Percentiles rank a stretch among this genome's conserved stretches.
Conservation (phyloP, 2,797 vertebrate species). For the Etheostoma nigrum region DNA sequence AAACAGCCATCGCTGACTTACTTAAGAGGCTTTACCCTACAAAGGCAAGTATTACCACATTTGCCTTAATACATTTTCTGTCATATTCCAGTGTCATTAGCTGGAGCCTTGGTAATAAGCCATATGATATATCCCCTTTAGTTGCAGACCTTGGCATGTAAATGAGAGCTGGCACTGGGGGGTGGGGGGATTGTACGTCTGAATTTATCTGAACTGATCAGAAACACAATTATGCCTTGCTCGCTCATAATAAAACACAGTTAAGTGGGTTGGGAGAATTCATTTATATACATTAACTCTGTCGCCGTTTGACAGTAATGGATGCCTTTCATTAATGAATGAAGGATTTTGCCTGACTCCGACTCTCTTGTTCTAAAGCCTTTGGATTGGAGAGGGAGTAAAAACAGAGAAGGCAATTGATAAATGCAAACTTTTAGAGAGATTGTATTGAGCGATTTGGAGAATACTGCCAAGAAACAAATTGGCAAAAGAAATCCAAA, state of each 20-base stretch:
- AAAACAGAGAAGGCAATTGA: slow-evolving; percentile 64
- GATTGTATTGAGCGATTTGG: slow-evolving; percentile 76
- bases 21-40: slow-evolving; percentile 56
- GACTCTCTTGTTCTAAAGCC: slow-evolving; percentile 56
- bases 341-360: slow-evolving; percentile 63
- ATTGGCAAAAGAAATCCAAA: slow-evolving; percentile 56
- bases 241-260: slow-evolving; percentile 83
- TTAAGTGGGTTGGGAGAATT: slow-evolving; percentile 85
- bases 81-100: slow-evolving; percentile 77
- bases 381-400: not conserved
- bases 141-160: slow-evolving; percentile 63
- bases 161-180: slow-evolving; percentile 70
- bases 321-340: slow-evolving; percentile 86
- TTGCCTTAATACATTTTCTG: slow-evolving; percentile 67
- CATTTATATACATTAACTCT: slow-evolving; percentile 87
- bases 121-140: slow-evolving; percentile 60
- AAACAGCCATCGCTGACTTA: slow-evolving; percentile 24
- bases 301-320: slow-evolving; percentile 79
- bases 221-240: slow-evolving; percentile 85
- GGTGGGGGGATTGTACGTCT: slow-evolving; percentile 60
- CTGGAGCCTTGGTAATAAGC: slow-evolving; percentile 74
- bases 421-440: slow-evolving; percentile 81
- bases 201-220: slow-evolving; percentile 83
- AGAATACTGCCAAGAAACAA: slow-evolving; percentile 70
- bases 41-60: slow-evolving; percentile 62